Percentiles rank a stretch among this genome's conserved stretches.
These are phyloP conservation scores for Pinna nobilis DNA, from an alignment of 1,140 invertebrate genomes.

Conservation along the genomic window DNA sequence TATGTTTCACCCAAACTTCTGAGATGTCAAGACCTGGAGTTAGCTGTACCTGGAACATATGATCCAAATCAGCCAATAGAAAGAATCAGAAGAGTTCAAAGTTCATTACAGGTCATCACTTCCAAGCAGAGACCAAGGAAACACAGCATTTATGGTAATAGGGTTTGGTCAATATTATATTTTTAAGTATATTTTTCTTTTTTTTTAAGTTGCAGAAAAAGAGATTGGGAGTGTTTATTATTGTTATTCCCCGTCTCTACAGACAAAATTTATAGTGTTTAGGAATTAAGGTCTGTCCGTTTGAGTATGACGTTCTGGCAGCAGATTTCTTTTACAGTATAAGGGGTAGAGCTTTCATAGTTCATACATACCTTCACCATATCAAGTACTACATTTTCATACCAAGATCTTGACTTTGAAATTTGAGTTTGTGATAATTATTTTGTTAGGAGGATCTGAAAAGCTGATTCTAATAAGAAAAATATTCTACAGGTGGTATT, in stretches of 20 bases:
- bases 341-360: too few species aligned
- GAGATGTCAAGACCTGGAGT: conserved; percentile 91
- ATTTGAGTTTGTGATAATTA: too few species aligned
- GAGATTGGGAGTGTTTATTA: not conserved
- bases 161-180: not conserved
- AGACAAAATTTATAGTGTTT: not conserved
- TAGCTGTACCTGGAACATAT: conserved; percentile 96
- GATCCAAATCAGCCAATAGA: conserved; percentile 91
- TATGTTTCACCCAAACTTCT: conserved; percentile 96
- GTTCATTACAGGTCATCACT: conserved; percentile 91
- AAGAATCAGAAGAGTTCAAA: conserved; percentile 91
- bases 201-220: too few species aligned
- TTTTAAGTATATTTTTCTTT: not conserved
- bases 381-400: too few species aligned
- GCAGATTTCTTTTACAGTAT: too few species aligned
- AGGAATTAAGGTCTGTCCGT: too few species aligned
- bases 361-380: too few species aligned
- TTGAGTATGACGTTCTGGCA: too few species aligned
- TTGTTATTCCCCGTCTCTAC: not conserved
- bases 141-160: conserved; percentile 88
- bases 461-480: too few species aligned
- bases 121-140: conserved; percentile 98
- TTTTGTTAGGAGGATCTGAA: too few species aligned
- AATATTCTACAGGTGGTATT: too few species aligned
- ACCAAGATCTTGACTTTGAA: too few species aligned